A percentile compares a stretch with the other conserved stretches of the same genome.
Conservation (phyloP, 1,140 invertebrate genomes). For the Hypsibius dujardini region DNA sequence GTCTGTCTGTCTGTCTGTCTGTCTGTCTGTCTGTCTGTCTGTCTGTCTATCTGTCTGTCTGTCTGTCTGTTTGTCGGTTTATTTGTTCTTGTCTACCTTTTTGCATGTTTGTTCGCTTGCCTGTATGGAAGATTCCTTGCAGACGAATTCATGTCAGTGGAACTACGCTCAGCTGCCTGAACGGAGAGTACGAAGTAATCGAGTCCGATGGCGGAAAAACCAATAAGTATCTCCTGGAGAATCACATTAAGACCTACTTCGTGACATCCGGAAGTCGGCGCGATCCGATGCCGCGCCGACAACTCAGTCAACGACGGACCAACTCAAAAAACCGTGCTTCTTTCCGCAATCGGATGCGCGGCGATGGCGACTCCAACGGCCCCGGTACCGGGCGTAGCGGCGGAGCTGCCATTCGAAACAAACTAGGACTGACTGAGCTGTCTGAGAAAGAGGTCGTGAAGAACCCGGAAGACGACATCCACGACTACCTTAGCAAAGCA, state of each 20-base stretch:
- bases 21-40: slow-evolving; percentile 21
- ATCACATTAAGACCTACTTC: slow-evolving; percentile 69
- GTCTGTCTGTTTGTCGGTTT: slow-evolving; percentile 18
- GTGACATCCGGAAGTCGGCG: slow-evolving; percentile 34
- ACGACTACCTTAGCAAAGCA: slow-evolving; percentile 76
- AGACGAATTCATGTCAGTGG: slow-evolving; percentile 72
- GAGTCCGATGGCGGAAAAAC: slow-evolving; percentile 58
- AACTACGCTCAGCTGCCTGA: slow-evolving; percentile 60
- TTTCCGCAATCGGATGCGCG: slow-evolving; percentile 7
- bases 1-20: no score
- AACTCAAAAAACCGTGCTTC: slow-evolving; percentile 54
- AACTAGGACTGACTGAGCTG: slow-evolving; percentile 19
- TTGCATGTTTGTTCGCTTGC: slow-evolving; percentile 7
- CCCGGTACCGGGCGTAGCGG: slow-evolving; percentile 16
- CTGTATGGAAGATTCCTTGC: slow-evolving; percentile 17
- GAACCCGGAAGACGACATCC: slow-evolving; percentile 39
- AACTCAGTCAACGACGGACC: slow-evolving; percentile 29
- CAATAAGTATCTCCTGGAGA: slow-evolving; percentile 65
- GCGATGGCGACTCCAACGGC: no score
- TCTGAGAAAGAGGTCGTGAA: slow-evolving; percentile 18
- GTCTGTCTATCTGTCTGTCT: slow-evolving; percentile 8
- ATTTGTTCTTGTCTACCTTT: no score
- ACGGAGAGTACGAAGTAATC: slow-evolving; percentile 73
- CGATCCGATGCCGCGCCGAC: slow-evolving; percentile 42
- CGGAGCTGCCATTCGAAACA: neutral